Base-by-base conservation (phyloP, 2,888 invertebrate species). In the Scaptomyza parva region DNA sequence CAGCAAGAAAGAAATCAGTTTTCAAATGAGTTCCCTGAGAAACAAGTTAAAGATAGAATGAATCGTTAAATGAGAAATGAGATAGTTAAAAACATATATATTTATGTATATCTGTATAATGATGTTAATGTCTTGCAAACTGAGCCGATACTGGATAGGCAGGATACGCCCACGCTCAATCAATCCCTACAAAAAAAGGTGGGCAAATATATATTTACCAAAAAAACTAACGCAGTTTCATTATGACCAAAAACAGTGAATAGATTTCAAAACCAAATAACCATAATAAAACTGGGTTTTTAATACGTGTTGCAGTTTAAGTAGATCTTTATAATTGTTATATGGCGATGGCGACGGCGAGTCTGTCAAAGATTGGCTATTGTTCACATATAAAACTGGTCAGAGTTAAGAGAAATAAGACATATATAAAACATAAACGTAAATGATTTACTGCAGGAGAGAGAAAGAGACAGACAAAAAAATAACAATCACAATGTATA, bases 341-440 rank as follows among this genome's bases (percentile, higher is more conserved):
- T 63, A 67, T 69, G 83, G 82, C 83, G 87, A 67, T 69, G 83
- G 82, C 83, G 87, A 78, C 88, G 65, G 48, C 58, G 48, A 63
- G 83, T 87, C 83, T 83, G 73, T 69, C 52, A 50, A 33, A 33
- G 30, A 43, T 48, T 41, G 24, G 39, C 35, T 47, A 52, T 64
- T 59, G 48, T 58, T 52, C 53, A 47, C 35, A 12, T 22, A 35
- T 30, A 41, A 41, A 65, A 59, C 58, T 47, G 44, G 11, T 24
- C 41, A 51, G 18, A 37, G 24, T 35, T 43, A 11, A 39, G 22
- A 22, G 30, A n/a, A 43, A 45, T 59, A 45, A 51, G 40, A 54
- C 47, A 57, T 57, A 9, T 47, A 41, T 48, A 8, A 26, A 71
- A 63, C 62, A 52, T 30, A 48, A 60, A 48, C 48, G 45, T 35